Evolutionary conservation across 1,140 invertebrate species (phyloP), one percentile per base, ranked within the genome.

Genomic region (Pantala flavescens): DNA sequence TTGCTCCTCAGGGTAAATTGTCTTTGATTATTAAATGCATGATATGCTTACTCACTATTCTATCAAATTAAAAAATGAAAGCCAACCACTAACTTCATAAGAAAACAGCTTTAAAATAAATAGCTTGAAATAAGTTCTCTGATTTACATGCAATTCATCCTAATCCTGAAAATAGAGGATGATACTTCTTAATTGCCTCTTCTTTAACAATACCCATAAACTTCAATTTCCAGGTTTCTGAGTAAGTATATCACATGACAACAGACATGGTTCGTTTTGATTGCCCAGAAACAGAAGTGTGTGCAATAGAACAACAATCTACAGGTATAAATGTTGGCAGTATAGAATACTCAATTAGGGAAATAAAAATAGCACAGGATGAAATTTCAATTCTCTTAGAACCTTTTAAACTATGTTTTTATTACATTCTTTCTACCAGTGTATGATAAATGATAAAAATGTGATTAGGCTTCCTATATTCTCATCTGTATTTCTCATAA

Each of bases 221-320:
- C 28, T 5, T 19, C 12, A 21, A 63, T 63, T 36, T 63, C 49
- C 49, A 63, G 49, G 16, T 63, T 63, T 63, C 49, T 63, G 49
- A 63, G 49, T 63, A 63, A 63, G 49, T 63, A 63, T 63, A 63
- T 63, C 49, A 63, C 49, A 63, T 63, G 49, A 63, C 49, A 63
- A 19, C 12, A 63, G 49, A 63, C 49, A 63, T 63, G 49, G n/a
- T 63, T 63, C 5, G n/a, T 63, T 63, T 63, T 21, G n/a, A 63
- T 19, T 63, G 49, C 49, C 49, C 49, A 63, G n/a, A 14, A 63
- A 63, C 49, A 63, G 14, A 63, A 63, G 28, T 21, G 49, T 63
- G 49, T 63, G 49, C 49, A 63, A 63, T 3, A 63, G 49, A 63
- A 63, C 49, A 63, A 63, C n/a, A 21, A 63, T 19, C 49, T 63